Conservation (phyloP, 2,888 invertebrate genomes). For the Agriopis aurantiaria region DNA sequence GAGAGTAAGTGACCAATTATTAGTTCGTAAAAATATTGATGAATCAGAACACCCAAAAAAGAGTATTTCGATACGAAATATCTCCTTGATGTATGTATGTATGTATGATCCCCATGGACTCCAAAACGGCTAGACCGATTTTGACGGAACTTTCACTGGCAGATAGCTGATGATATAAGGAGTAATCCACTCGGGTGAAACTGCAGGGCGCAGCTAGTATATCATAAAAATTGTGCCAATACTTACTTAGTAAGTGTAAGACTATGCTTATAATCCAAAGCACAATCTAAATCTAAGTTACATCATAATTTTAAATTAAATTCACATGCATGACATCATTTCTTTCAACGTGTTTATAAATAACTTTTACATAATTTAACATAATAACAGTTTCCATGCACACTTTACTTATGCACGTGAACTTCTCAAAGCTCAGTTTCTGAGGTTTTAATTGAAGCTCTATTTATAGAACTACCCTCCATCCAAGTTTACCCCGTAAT, state of each 20-base stretch:
- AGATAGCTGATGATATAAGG: no score
- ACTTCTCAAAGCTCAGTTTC: slow-evolving; percentile 18
- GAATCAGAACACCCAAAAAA: slow-evolving; percentile 11
- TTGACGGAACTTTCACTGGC: no score
- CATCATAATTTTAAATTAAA: neutral
- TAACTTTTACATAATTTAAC: slow-evolving; percentile 7
- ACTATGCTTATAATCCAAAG: no score
- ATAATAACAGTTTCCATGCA: slow-evolving; percentile 14
- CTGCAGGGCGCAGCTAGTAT: no score
- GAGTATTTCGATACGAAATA: neutral
- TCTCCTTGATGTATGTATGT: neutral
- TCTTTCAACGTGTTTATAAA: neutral
- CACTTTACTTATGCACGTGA: slow-evolving; percentile 10
- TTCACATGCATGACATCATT: neutral
- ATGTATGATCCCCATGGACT: no score
- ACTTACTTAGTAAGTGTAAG: no score
- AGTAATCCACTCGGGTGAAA: no score
- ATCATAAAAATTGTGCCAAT: no score
- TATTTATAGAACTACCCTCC: slow-evolving; percentile 37
- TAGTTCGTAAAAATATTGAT: slow-evolving; percentile 23
- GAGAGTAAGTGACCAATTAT: slow-evolving; percentile 19
- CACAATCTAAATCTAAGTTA: no score
- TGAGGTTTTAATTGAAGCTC: slow-evolving; percentile 26
- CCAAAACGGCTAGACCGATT: no score
- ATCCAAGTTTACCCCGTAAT: slow-evolving; percentile 13